Evolutionary conservation across 2,797 vertebrate species (phyloP), one percentile per base, ranked within the genome.

Genomic region (Pteronotus mesoamericanus): DNA sequence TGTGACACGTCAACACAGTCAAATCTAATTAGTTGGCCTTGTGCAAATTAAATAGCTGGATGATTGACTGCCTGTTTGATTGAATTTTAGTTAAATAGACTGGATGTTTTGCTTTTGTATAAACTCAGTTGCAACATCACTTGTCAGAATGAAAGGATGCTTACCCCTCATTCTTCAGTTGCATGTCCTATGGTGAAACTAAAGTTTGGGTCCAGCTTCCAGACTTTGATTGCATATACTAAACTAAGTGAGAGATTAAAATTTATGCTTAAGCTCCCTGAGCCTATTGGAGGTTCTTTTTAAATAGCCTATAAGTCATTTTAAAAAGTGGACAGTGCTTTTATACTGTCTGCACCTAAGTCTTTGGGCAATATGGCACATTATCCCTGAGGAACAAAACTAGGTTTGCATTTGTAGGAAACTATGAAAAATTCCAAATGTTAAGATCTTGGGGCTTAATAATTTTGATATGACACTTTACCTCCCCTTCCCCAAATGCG

Each of bases 51-150:
- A 97, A 88, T 88, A 94, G 71, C 78, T 88, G 72, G 68, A 39
- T 87, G 87, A 88, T 44, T 90, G 90, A 85, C 80, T 95, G 64
- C 34, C 61, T 92, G 34, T 95, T 91, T 68, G 89, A 83, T 77
- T 94, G n/a, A 89, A 94, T 94, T 96, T 92, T 82, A 95, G 80
- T 93, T 96, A 77, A 68, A 48, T 44, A 72, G 79, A 59, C 59
- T 89, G 4, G 69, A 51, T 82, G 21, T 82, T 96, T 87, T 92
- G 57, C 85, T 96, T 69, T 69, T 37, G 51, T 78, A 39, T 77
- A 74, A 92, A 75, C 94, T 66, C 9, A 37, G 55, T 69, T 66
- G 37, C 22, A 74, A 0, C 64, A 57, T 55, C 66, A 10, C 93
- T 93, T 21, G 2, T 80, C 79, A 87, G 53, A 59, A 59, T 66